Base-by-base conservation (phyloP, 35 echinoderm and acorn worm species). In the Holothuria glaberrima region DNA sequence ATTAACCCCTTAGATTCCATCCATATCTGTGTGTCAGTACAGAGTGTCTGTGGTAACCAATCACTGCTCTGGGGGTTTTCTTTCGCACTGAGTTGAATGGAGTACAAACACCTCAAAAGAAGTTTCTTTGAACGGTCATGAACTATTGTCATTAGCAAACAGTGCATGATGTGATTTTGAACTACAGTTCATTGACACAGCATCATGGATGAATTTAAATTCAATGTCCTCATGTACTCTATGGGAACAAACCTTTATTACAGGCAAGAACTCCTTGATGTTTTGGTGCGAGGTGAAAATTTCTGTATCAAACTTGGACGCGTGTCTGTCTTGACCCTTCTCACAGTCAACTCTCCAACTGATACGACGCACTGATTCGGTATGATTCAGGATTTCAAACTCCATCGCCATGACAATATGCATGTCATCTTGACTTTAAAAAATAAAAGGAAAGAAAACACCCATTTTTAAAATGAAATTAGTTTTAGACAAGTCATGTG, bases 351-450 rank as follows among this genome's bases (percentile, higher is more conserved):
- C 45, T 10, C 77, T 60, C 89, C 89, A 90, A 60, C 38, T 90
- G 61, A 90, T 90, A 30, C 41, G 89, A 18, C 89, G 56, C 4
- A 31, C 38, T 30, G 44, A 21, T 35, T 62, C 77, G 0, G 89
- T 82, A 3, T 80, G 61, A 46, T 90, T 90, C 41, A 90, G 35
- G 14, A 90, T 81, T 58, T 82, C 46, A 82, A 80, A 90, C 62
- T 90, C 89, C 58, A 90, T 81, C 38, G 77, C 36, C 85, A 87
- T 87, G 7, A 87, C 66, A 6, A 87, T 62, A 34, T 60, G 85
- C 80, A 84, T 84, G 46, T 84, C 80, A 12, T 84, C 80, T 54
- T 54, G 50, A 54, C 50, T 54, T 12, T 17, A 54, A 54, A 41
- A 41, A 18, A 26, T 69, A 33, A 69, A 33, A 69, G 14, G 9